Conservation (phyloP, 35 echinoderm and acorn worm genomes). For the Amphiura filiformis region DNA sequence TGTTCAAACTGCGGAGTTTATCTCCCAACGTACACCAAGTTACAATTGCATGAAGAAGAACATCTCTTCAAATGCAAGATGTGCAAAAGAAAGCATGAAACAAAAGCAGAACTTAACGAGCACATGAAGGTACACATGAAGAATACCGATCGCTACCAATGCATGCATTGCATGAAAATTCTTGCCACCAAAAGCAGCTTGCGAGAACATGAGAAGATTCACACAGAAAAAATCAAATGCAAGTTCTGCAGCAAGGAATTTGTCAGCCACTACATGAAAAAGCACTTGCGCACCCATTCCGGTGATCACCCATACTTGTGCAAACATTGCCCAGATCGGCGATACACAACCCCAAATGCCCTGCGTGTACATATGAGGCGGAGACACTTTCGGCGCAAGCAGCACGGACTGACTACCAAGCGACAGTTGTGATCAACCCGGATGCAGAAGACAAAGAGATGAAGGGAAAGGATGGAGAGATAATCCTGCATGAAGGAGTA, state of each 20-base stretch:
- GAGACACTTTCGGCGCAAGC: background rate
- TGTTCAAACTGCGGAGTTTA: background rate
- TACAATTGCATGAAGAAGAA: background rate
- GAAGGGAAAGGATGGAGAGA: background rate
- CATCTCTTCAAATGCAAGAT: background rate
- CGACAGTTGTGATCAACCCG: background rate
- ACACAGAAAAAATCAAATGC: background rate
- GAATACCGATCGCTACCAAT: background rate
- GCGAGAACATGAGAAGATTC: slow-evolving; percentile 6
- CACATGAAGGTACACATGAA: background rate
- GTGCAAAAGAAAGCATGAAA: slow-evolving; percentile 2
- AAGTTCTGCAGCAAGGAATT: background rate
- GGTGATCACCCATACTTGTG: background rate
- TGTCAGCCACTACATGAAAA: slow-evolving; percentile 2
- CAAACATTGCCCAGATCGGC: slow-evolving; percentile 1
- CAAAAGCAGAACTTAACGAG: background rate
- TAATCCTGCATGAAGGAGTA: background rate
- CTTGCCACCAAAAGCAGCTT: background rate
- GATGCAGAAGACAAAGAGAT: background rate
- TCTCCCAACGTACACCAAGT: background rate
- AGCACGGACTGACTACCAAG: background rate
- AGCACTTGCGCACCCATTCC: background rate
- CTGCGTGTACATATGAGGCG: background rate
- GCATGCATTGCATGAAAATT: background rate
- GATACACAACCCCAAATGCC: background rate